These are phyloP conservation scores for Accipiter badius DNA, from an alignment of 2,797 vertebrate species.

Conservation along the genomic window DNA sequence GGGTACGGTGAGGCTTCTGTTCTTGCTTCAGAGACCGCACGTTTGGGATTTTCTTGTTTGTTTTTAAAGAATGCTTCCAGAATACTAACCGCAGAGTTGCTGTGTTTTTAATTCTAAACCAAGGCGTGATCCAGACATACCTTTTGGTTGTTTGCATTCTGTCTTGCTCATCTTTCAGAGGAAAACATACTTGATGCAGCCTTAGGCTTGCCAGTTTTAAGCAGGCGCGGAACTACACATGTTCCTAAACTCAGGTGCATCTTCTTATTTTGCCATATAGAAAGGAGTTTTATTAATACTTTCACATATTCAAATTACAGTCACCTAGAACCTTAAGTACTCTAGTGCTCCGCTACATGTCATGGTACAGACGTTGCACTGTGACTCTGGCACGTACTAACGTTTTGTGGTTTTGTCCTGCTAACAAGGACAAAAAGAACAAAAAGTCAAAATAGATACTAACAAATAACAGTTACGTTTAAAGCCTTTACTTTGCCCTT, in stretches of 20 bases:
- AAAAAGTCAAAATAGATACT: neutral
- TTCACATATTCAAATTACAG: neutral
- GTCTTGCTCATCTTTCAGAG: neutral
- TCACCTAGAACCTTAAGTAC: no score
- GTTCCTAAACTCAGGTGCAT: neutral
- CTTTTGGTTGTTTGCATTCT: neutral
- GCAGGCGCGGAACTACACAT: rapidly evolving
- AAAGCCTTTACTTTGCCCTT: neutral
- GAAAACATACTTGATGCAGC: no score
- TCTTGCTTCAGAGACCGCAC: rapidly evolving
- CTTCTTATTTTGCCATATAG: neutral
- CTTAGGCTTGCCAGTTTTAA: neutral
- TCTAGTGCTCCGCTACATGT: neutral
- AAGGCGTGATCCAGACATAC: rapidly evolving
- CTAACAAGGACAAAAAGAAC: neutral
- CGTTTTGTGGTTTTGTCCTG: neutral
- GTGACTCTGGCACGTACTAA: neutral
- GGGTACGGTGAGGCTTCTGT: neutral
- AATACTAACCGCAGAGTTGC: neutral
- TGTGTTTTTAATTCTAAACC: neutral
- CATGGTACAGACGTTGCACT: rapidly evolving
- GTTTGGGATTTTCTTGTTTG: neutral
- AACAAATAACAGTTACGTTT: neutral
- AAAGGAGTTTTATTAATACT: neutral
- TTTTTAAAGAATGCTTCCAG: neutral